Conservation (phyloP, 2,797 vertebrate species). For the Prionace glauca region DNA sequence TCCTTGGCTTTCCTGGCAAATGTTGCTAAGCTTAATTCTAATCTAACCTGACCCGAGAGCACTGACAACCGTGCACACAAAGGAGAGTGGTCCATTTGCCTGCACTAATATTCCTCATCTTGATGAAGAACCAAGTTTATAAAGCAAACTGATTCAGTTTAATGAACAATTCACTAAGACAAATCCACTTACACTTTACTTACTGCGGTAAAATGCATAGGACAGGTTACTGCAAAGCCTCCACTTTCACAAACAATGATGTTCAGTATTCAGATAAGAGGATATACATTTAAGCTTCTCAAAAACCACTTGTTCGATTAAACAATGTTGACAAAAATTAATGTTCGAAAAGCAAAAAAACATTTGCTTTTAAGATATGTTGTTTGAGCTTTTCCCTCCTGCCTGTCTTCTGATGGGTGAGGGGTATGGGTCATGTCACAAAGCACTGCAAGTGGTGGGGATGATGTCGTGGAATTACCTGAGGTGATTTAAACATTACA, state of each 20-base stretch:
- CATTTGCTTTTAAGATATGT: neutral
- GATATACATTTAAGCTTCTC: neutral
- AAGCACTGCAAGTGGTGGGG: conserved; percentile 11
- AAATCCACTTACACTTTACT: conserved; percentile 12
- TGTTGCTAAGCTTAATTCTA: neutral
- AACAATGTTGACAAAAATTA: neutral
- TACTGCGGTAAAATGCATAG: neutral
- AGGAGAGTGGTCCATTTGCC: neutral
- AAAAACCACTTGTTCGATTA: neutral
- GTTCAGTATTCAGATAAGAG: neutral
- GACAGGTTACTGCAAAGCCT: neutral
- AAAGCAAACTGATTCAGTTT: neutral
- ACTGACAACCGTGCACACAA: neutral
- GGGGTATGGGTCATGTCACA: conserved; percentile 27
- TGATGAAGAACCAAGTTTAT: neutral
- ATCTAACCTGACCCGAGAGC: neutral
- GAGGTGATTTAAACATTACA: neutral
- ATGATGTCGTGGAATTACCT: conserved; percentile 11
- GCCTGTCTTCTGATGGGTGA: neutral
- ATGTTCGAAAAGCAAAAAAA: neutral
- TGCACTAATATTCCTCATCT: neutral
- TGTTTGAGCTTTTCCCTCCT: neutral
- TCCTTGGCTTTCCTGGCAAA: too few relatives aligned
- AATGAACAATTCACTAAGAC: neutral
- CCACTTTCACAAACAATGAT: neutral